Evolutionary conservation across 1,140 invertebrate species (phyloP), one percentile per base, ranked within the genome.

Genomic region (Cryptotermes secundus): DNA sequence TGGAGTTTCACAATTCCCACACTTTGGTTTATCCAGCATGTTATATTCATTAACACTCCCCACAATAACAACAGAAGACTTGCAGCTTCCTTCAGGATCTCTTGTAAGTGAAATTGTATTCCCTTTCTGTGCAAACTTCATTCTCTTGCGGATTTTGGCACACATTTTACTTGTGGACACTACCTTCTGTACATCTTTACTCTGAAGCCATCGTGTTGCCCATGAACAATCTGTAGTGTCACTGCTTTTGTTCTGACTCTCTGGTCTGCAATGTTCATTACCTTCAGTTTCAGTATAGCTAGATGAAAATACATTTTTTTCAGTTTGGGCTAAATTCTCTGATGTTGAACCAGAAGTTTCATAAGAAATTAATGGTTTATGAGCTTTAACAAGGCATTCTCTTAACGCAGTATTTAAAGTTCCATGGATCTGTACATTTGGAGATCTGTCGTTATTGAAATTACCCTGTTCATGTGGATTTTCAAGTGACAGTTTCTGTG

Each of bases 151-250:
- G 31, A 88, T 86, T 83, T 85, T 87, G n/a, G 87, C 86, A 42
- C 86, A 86, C 36, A 88, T 85, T 80, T 86, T 87, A 80, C 87
- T 87, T 6, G 86, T 87, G 24, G 86, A 85, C 24, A 88, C 85
- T 34, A 88, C 85, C 49, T 87, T 85, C 84, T 88, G 86, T 4
- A 87, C 87, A 84, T 86, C 86, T 84, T 87, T 86, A 65, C 86
- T 87, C 81, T 88, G 81, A 14, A 86, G 84, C 86, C 87, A 88
- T 31, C 87, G 81, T 85, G 87, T 82, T 42, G 83, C 82, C 87
- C 87, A 88, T 7, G 81, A 82, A 34, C 53, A 45, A 16, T 26
- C 42, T 34, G 31, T 34, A 34, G 14, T 49, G 14, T 82, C 81
- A 42, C n/a, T 59, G n/a, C 24, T 45, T 42, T 34, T 19, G 24